phyloP scores from a whole-genome alignment of 2,113 vertebrate species.

The Phylloscopus whistleri region DNA sequence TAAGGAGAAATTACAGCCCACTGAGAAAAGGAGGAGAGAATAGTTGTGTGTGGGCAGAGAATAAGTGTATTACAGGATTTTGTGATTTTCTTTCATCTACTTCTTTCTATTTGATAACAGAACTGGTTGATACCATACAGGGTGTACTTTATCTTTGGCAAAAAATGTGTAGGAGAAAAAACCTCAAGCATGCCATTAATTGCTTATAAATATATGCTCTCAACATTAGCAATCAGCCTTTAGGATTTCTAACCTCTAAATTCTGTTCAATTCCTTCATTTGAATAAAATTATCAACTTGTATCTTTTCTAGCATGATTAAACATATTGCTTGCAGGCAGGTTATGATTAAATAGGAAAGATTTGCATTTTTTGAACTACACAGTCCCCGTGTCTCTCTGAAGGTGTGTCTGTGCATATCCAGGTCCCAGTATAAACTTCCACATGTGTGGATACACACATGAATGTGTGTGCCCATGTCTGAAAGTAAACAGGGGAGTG shows the following conservation, averaged over 20 bases:
- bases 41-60: constrained; percentile 34
- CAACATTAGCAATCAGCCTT: constrained; percentile 23
- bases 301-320: constrained; percentile 22
- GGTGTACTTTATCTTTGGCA: constrained; percentile 11
- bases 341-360: neutral
- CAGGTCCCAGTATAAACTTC: neutral
- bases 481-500: neutral
- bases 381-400: neutral
- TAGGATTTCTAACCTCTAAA: constrained; percentile 19
- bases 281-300: constrained; percentile 39
- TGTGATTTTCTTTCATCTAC: constrained; percentile 22
- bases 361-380: neutral
- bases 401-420: neutral
- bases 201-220: constrained; percentile 59
- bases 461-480: neutral
- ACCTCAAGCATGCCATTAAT: constrained; percentile 39
- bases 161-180: constrained; percentile 35
- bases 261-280: constrained; percentile 32
- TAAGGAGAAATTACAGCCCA: constrained; percentile 15
- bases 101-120: constrained; percentile 29
- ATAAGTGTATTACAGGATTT: constrained; percentile 20
- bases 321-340: neutral
- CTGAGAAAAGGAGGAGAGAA: constrained; percentile 7
- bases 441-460: neutral
- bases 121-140: constrained; percentile 33